Evolutionary conservation across 92 coral and sea anemone species (phyloP).

Genomic region (Porites rus): DNA sequence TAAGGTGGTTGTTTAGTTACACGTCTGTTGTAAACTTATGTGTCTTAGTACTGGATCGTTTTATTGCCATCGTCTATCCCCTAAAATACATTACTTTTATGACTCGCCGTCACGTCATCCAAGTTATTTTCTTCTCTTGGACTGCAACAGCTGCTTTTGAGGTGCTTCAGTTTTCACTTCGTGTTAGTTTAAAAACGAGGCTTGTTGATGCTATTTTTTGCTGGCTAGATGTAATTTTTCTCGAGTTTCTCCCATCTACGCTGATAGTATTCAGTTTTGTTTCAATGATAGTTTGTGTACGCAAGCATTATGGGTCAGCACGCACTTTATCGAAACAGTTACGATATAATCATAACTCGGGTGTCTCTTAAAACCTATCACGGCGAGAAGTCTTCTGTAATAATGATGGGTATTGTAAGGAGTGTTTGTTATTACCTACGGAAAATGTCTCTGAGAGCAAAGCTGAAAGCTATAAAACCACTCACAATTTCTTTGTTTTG

Average conservation of each 20-base stretch:
- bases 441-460: no score
- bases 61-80: slow-evolving; percentile 4
- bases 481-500: no score
- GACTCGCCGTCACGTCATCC: background rate
- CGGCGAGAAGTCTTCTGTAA: background rate
- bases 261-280: background rate
- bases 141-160: background rate
- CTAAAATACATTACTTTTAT: background rate
- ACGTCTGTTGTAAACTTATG: slow-evolving; percentile 3
- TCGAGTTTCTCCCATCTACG: background rate
- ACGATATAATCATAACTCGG: background rate
- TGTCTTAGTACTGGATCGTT: slow-evolving; percentile 19
- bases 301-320: background rate
- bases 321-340: slow-evolving; percentile 8
- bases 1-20: slow-evolving; percentile 7
- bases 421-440: background rate
- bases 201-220: background rate
- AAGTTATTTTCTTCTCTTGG: slow-evolving; percentile 14
- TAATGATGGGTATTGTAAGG: background rate
- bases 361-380: background rate
- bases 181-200: background rate
- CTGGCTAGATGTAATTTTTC: background rate
- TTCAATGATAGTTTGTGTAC: background rate
- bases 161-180: background rate
- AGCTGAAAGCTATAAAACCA: no score